Conservation (phyloP, 30 jellyfish, hydroid and myxozoan species). For the Turritopsis rubra region DNA sequence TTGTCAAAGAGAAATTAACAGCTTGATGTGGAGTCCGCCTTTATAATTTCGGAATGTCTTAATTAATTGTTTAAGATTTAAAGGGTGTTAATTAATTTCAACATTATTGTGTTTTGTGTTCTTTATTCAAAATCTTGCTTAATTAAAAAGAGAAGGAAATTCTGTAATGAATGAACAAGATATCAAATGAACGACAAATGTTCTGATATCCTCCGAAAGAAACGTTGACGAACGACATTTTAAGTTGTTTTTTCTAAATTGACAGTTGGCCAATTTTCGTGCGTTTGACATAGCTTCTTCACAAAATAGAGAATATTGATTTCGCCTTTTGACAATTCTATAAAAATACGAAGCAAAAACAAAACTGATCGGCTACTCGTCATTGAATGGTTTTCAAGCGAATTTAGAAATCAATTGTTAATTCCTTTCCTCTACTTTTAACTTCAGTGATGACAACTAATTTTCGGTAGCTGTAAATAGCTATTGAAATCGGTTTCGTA, state of each 20-base stretch:
- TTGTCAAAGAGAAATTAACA: background rate
- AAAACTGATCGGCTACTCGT: no score
- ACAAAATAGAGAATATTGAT: no score
- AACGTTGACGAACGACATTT: background rate
- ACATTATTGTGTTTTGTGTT: background rate
- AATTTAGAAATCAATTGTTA: background rate
- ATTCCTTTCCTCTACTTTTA: background rate
- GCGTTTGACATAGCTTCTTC: no score
- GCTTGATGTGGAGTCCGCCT: background rate
- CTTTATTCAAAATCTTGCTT: background rate
- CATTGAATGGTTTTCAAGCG: background rate
- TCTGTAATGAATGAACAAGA: background rate
- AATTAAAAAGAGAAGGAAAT: background rate
- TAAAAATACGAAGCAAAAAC: no score
- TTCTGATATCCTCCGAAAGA: background rate
- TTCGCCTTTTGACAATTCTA: no score
- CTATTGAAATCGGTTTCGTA: background rate
- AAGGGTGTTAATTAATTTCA: background rate
- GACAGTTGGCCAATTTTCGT: no score
- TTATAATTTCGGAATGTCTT: background rate
- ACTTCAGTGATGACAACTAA: background rate
- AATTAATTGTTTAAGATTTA: background rate
- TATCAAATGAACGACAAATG: background rate
- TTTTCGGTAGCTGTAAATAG: background rate
- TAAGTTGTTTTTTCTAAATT: background rate